Percentiles rank a stretch among this genome's conserved stretches.
These are phyloP conservation scores for Tigriopus californicus DNA, from an alignment of 2,888 invertebrate genomes.

Conservation along the genomic window DNA sequence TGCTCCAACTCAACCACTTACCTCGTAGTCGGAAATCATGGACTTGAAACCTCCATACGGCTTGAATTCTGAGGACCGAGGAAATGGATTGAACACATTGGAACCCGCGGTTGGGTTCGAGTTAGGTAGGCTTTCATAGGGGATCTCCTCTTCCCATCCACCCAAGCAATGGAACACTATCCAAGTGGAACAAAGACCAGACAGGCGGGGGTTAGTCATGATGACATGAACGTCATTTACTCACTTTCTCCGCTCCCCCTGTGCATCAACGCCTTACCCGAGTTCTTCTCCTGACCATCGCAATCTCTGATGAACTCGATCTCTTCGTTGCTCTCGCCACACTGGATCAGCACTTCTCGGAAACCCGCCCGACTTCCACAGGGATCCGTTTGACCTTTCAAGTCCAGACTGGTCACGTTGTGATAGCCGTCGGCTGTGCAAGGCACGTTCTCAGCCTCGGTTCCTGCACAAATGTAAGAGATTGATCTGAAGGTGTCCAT, in stretches of 20 bases:
- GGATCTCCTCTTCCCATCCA: constrained; percentile 2
- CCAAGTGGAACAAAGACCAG: no score
- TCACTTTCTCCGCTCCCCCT: no score
- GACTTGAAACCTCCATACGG: no score
- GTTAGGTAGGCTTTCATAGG: neutral
- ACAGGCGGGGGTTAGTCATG: no score
- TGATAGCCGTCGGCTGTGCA: neutral
- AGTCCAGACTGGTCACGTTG: constrained; percentile 4
- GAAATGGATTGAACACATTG: no score
- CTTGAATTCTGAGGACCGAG: no score
- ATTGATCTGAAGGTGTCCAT: neutral
- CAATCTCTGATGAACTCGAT: constrained; percentile 6
- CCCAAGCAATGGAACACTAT: constrained; percentile 1
- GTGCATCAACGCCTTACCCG: no score
- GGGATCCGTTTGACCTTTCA: neutral
- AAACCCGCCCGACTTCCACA: neutral
- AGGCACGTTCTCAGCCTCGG: neutral
- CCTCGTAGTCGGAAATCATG: no score
- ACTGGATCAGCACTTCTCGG: neutral
- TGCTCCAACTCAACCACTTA: no score
- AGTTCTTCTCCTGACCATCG: neutral
- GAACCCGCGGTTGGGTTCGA: no score
- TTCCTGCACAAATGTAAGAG: neutral
- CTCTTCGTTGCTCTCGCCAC: neutral
- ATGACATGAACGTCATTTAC: no score